phyloP scores from a whole-genome alignment of 1,140 invertebrate species.

The Linepithema humile region DNA sequence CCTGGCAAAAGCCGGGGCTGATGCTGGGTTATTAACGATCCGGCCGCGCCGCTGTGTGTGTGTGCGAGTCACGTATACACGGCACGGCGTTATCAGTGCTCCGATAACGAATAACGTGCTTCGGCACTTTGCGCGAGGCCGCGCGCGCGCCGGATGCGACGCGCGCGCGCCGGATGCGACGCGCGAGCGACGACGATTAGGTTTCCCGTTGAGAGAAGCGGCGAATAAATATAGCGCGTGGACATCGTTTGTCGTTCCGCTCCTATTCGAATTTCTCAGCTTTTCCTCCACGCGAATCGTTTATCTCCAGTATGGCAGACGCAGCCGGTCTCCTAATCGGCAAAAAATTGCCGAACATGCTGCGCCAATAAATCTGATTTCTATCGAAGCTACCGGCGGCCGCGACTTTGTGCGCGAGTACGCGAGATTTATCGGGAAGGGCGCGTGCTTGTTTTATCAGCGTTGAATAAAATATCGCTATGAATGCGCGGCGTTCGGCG shows the following conservation, averaged over 20 bases:
- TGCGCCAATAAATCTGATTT: constrained; percentile 69
- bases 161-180: background rate
- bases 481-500: background rate
- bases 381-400: constrained; percentile 52
- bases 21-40: constrained; percentile 65
- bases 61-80: constrained; percentile 34
- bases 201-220: background rate
- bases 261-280: constrained; percentile 19
- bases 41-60: background rate
- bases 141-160: background rate
- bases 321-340: constrained; percentile 64
- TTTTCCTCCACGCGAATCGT: constrained; percentile 61
- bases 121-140: too few species aligned
- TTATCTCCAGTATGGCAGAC: constrained; percentile 69
- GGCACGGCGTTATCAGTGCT: constrained; percentile 23
- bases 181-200: background rate
- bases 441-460: constrained; percentile 3
- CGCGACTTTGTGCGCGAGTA: constrained; percentile 53
- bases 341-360: constrained; percentile 66
- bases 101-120: constrained; percentile 42
- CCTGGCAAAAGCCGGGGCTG: constrained; percentile 48
- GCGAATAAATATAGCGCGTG: background rate
- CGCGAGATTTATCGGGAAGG: constrained; percentile 56
- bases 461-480: constrained; percentile 33
- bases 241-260: background rate